Evolutionary conservation across 1,140 invertebrate genomes (phyloP).

Genomic region (Trinorchestia longiramus): DNA sequence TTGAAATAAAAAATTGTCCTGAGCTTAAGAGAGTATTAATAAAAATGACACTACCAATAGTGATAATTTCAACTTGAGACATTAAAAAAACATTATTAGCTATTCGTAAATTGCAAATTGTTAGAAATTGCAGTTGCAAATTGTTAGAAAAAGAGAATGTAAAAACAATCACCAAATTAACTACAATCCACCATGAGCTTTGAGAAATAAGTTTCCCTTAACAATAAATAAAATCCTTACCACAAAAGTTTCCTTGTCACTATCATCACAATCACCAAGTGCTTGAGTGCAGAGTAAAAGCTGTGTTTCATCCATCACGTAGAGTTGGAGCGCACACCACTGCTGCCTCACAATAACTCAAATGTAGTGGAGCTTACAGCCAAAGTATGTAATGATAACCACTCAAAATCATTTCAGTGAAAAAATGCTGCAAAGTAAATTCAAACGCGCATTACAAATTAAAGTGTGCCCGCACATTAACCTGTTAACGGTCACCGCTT

Average conservation of each 20-base stretch:
- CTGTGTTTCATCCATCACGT: constrained; percentile 10
- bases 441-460: too few species aligned
- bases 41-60: too few species aligned
- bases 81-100: too few species aligned
- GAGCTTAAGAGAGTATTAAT: too few species aligned
- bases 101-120: too few species aligned
- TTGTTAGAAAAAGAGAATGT: background rate
- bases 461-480: too few species aligned
- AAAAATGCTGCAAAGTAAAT: too few species aligned
- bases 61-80: too few species aligned
- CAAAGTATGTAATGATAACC: background rate
- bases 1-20: too few species aligned
- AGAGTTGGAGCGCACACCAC: background rate
- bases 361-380: background rate
- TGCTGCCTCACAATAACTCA: background rate
- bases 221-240: background rate
- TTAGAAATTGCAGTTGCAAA: too few species aligned
- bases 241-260: background rate
- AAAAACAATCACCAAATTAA: background rate
- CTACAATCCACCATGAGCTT: background rate
- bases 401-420: too few species aligned
- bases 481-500: too few species aligned
- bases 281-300: background rate
- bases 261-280: background rate
- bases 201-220: background rate